phyloP scores from a whole-genome alignment of 1,140 invertebrate species.

The Meloidogyne exigua region DNA sequence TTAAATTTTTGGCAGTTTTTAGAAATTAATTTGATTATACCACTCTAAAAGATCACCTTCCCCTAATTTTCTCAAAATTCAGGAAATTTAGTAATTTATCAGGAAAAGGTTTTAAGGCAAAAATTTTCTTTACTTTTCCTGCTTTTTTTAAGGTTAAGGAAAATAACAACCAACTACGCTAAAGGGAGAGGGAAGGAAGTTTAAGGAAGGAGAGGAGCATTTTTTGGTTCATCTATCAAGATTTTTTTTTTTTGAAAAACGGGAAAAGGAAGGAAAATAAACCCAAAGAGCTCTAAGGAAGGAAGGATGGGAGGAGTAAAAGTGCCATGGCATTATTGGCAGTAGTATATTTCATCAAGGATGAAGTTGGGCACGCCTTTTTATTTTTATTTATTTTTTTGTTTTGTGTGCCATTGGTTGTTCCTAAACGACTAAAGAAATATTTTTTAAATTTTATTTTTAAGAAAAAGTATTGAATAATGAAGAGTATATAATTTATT shows the following conservation, averaged over 20 bases:
- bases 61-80: background rate
- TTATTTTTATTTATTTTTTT: background rate
- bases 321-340: background rate
- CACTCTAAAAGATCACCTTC: background rate
- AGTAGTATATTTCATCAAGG: background rate
- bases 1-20: too few relatives aligned
- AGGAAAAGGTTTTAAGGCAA: background rate
- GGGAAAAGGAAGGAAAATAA: conserved; percentile 3
- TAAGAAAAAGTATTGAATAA: too few relatives aligned
- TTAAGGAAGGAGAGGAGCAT: background rate
- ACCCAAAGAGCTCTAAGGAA: background rate
- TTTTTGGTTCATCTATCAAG: background rate
- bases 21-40: too few relatives aligned
- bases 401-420: background rate
- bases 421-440: background rate
- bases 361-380: background rate
- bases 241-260: background rate
- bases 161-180: background rate
- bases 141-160: background rate
- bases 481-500: too few relatives aligned
- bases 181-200: background rate
- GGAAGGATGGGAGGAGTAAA: conserved; percentile 1
- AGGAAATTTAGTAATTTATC: conserved; percentile 1
- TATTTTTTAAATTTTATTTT: background rate
- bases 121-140: background rate